A percentile compares a stretch with the other conserved stretches of the same genome.
These are phyloP conservation scores for Volucella inflata DNA, from an alignment of 2,888 invertebrate genomes.

Conservation along the genomic window DNA sequence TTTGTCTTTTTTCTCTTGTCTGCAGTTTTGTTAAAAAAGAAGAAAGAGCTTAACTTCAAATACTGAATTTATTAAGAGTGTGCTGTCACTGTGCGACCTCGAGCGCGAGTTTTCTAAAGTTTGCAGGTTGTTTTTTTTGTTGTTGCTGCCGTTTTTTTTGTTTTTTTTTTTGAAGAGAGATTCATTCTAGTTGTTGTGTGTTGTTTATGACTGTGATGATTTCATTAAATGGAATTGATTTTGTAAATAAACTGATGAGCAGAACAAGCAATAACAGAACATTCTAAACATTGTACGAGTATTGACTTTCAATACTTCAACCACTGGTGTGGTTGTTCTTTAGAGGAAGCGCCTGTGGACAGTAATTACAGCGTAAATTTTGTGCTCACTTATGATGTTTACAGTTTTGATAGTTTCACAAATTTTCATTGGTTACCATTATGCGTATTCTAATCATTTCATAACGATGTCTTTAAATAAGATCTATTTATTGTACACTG, in stretches of 20 bases:
- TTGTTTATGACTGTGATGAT: neutral
- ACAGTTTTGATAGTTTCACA: too few species aligned
- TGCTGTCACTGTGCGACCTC: too few species aligned
- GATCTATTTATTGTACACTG: too few species aligned
- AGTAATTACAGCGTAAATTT: too few species aligned
- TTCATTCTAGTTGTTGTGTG: neutral
- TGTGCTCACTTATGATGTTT: too few species aligned
- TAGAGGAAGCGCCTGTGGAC: too few species aligned
- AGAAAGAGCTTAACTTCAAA: conserved; percentile 33
- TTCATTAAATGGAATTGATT: neutral
- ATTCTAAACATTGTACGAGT: neutral
- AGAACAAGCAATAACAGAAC: too few species aligned
- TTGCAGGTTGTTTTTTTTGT: too few species aligned
- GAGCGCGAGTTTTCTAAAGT: too few species aligned
- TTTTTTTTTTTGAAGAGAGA: neutral
- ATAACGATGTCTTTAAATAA: too few species aligned
- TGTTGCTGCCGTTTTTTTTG: neutral
- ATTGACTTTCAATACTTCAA: neutral
- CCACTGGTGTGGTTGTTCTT: neutral
- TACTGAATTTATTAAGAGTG: neutral
- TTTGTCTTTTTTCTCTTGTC: conserved; percentile 10
- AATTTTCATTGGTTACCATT: too few species aligned
- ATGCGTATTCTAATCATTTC: too few species aligned
- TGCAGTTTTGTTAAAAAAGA: conserved; percentile 11
- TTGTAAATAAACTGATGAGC: neutral